Evolutionary conservation across 2,888 invertebrate species (phyloP).

Genomic region (Griposia aprilina): DNA sequence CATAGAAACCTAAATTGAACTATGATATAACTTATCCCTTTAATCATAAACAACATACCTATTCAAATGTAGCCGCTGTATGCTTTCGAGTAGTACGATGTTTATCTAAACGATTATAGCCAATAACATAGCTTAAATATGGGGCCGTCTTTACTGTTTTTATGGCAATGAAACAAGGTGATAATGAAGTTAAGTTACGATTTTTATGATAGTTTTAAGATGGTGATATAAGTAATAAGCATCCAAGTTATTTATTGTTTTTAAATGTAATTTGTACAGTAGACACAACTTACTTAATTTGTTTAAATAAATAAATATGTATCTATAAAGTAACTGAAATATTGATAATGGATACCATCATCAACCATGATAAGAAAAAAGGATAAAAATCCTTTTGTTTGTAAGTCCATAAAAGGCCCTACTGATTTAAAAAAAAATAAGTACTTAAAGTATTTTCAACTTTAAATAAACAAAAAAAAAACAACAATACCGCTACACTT

Average conservation of each 20-base stretch:
- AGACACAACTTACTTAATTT: background rate
- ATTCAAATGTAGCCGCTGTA: too few species aligned
- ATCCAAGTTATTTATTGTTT: background rate
- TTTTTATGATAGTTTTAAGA: background rate
- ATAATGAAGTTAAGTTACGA: background rate
- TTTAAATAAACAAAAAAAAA: background rate
- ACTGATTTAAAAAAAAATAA: too few species aligned
- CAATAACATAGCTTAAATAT: background rate
- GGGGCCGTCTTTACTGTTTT: background rate
- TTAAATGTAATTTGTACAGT: background rate
- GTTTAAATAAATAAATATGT: too few species aligned
- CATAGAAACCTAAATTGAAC: conserved; percentile 21
- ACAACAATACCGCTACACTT: background rate
- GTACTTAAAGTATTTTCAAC: background rate
- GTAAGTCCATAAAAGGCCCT: background rate
- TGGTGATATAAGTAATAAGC: background rate
- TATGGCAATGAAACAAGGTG: background rate
- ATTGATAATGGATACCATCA: background rate
- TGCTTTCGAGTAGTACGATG: too few species aligned
- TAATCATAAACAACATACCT: background rate
- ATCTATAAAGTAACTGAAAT: too few species aligned
- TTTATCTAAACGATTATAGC: conserved; percentile 4
- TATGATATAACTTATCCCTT: background rate
- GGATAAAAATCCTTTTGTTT: background rate
- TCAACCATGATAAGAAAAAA: background rate